These are phyloP conservation scores for Acholoe squamosa DNA, from an alignment of 2,888 invertebrate species.

Conservation along the genomic window DNA sequence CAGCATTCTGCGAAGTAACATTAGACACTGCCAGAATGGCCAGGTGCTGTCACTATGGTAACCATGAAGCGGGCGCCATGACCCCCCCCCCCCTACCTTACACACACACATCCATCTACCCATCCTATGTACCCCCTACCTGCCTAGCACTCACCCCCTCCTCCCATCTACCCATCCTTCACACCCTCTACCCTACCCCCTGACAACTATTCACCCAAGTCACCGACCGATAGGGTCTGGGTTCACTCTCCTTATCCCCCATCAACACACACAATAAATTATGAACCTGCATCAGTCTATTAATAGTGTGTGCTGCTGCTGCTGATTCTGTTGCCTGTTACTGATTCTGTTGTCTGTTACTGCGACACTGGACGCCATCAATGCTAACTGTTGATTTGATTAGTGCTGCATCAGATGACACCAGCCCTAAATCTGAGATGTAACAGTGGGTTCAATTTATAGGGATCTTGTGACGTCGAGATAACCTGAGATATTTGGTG, in stretches of 20 bases:
- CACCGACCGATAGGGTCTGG: slow-evolving; percentile 12
- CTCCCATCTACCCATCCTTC: too few relatives aligned
- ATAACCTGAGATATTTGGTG: too few relatives aligned
- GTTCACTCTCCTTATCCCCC: neutral
- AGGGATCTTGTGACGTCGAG: too few relatives aligned
- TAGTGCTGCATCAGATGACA: too few relatives aligned
- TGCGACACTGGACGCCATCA: neutral
- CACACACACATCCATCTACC: too few relatives aligned
- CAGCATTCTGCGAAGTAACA: neutral
- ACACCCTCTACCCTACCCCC: neutral
- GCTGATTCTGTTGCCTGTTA: neutral
- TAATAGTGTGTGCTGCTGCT: neutral
- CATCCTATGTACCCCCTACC: neutral
- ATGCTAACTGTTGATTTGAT: too few relatives aligned
- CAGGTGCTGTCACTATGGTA: slow-evolving; percentile 17
- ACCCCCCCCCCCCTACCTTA: neutral
- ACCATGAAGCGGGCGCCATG: neutral
- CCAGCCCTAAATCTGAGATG: too few relatives aligned
- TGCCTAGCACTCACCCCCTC: neutral
- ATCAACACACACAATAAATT: slow-evolving; percentile 44
- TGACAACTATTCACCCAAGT: neutral
- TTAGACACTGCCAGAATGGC: neutral
- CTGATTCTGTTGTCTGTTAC: neutral
- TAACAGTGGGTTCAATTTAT: too few relatives aligned
- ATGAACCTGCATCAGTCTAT: slow-evolving; percentile 29